Percentiles rank a stretch among this genome's conserved stretches.
These are phyloP conservation scores for Ophonus ardosiacus DNA, from an alignment of 2,888 invertebrate genomes.

Conservation along the genomic window DNA sequence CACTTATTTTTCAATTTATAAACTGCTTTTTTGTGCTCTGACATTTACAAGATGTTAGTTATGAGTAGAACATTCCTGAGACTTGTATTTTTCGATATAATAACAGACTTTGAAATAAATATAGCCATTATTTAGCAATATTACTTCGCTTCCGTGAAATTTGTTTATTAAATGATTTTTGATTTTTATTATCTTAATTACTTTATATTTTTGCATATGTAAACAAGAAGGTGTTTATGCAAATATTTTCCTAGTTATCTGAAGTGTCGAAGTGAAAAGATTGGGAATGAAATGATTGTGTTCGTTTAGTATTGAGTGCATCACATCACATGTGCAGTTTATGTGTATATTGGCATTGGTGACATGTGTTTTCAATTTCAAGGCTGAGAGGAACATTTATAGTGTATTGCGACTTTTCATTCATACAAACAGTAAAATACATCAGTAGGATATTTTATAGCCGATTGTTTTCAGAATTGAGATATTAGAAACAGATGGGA, in stretches of 20 bases:
- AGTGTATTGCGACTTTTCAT: conserved; percentile 14
- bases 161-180: conserved; percentile 5
- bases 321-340: conserved; percentile 5
- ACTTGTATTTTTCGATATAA: conserved; percentile 43
- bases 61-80: conserved; percentile 31
- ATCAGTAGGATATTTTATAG: neutral
- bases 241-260: neutral
- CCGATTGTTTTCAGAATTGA: no score
- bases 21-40: conserved; percentile 43
- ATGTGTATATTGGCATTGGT: neutral
- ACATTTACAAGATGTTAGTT: conserved; percentile 51
- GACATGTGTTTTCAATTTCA: conserved; percentile 52
- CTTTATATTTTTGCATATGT: neutral
- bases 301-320: conserved; percentile 6
- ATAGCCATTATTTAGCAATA: conserved; percentile 16
- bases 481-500: no score
- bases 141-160: conserved; percentile 10
- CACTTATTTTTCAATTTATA: conserved; percentile 55
- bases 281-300: neutral
- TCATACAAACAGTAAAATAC: neutral
- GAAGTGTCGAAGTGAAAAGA: neutral
- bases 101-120: conserved; percentile 20
- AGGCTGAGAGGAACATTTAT: conserved; percentile 26
- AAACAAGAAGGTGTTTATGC: neutral
- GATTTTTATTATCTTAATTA: neutral